phyloP scores from a whole-genome alignment of 1,140 invertebrate species.

The Tetragnatha versicolor region DNA sequence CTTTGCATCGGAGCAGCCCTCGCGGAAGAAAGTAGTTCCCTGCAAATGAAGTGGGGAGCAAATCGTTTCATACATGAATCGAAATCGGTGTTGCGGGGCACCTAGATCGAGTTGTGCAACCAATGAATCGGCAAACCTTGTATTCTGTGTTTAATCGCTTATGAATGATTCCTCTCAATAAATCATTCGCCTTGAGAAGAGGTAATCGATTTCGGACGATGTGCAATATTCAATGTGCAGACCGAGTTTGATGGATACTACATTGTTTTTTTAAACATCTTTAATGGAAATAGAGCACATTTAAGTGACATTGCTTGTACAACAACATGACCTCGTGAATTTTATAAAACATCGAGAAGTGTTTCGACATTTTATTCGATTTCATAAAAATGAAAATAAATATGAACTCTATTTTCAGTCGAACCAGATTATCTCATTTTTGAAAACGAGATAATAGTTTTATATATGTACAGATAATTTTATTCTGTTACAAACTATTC shows the following conservation, averaged over 20 bases:
- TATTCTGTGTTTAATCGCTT: slow-evolving; percentile 22
- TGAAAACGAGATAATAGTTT: too few species aligned
- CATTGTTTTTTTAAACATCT: too few species aligned
- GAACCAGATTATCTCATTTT: too few species aligned
- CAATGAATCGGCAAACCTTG: slow-evolving; percentile 41
- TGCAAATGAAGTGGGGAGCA: slow-evolving; percentile 22
- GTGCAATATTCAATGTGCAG: slow-evolving; percentile 24
- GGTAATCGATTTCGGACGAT: slow-evolving; percentile 46
- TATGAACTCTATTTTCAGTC: too few species aligned
- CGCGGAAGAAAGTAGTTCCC: slow-evolving; percentile 28
- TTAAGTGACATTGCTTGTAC: too few species aligned
- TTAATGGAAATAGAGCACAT: too few species aligned
- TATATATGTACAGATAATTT: too few species aligned
- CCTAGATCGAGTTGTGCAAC: background rate
- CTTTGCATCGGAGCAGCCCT: slow-evolving; percentile 1
- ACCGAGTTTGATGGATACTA: slow-evolving; percentile 34
- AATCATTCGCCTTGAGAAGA: slow-evolving; percentile 35
- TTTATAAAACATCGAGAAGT: too few species aligned
- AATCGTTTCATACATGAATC: slow-evolving; percentile 32
- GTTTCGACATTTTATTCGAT: too few species aligned
- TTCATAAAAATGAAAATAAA: too few species aligned
- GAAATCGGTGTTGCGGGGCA: slow-evolving; percentile 21
- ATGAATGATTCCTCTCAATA: slow-evolving; percentile 33
- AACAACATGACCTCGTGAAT: too few species aligned
- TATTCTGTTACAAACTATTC: too few species aligned